These are phyloP conservation scores for Leucophenga montana DNA, from an alignment of 2,888 invertebrate species.

Conservation along the genomic window DNA sequence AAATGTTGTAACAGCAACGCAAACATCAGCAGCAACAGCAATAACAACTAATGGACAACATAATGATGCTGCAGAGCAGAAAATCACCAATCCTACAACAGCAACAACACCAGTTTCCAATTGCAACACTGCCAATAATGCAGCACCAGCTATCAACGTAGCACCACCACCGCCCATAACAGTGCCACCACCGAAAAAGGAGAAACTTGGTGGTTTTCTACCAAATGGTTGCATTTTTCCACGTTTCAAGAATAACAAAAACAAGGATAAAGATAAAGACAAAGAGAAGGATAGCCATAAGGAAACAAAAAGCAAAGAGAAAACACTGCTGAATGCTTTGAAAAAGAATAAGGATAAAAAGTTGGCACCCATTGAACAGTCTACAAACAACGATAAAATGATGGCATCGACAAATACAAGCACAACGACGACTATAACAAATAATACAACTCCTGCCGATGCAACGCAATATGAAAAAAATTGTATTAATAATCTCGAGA, in stretches of 20 bases:
- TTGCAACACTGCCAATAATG: constrained; percentile 16
- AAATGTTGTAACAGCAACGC: constrained; percentile 35
- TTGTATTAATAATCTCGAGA: constrained; percentile 70
- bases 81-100: constrained; percentile 14
- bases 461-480: constrained; percentile 69
- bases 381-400: constrained; percentile 71
- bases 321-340: constrained; percentile 70
- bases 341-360: constrained; percentile 72
- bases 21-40: constrained; percentile 30
- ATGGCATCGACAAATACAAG: constrained; percentile 55
- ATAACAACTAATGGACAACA: constrained; percentile 41
- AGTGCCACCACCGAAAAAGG: constrained; percentile 67
- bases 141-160: too few species aligned
- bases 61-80: constrained; percentile 24
- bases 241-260: constrained; percentile 72
- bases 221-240: constrained; percentile 73
- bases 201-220: constrained; percentile 72
- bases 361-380: constrained; percentile 60
- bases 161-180: constrained; percentile 36
- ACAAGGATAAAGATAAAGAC: constrained; percentile 72
- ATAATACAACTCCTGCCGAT: constrained; percentile 39
- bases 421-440: constrained; percentile 30
- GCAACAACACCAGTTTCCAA: neutral
- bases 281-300: constrained; percentile 69
- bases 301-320: constrained; percentile 68